Conservation (phyloP, 2,113 vertebrate genomes). For the Charina bottae region DNA sequence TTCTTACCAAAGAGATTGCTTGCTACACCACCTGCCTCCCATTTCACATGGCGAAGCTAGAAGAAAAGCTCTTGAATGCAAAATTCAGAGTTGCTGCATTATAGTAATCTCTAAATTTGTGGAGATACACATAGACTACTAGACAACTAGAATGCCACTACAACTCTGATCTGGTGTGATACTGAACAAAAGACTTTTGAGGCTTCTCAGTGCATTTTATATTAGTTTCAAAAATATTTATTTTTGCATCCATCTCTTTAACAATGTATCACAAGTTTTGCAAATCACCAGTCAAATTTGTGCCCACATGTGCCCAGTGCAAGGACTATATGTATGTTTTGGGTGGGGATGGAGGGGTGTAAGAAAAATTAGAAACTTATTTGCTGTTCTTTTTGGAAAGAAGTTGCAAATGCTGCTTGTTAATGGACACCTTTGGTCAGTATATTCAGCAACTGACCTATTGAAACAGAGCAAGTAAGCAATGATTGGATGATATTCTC, state of each 20-base stretch:
- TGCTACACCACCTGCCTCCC: not conserved
- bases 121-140: not conserved
- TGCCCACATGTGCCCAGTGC: not conserved
- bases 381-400: not conserved
- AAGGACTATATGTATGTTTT: not conserved
- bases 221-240: not conserved
- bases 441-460: not conserved
- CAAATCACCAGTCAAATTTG: not conserved
- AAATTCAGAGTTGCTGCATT: not conserved
- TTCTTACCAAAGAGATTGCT: not conserved
- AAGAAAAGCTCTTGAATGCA: not conserved
- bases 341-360: not conserved
- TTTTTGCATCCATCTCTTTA: not conserved
- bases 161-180: not conserved
- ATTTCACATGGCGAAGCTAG: not conserved
- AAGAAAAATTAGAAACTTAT: not conserved
- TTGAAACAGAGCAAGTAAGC: not conserved
- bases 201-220: not conserved
- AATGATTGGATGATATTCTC: not conserved
- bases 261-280: not conserved
- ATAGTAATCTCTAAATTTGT: not conserved
- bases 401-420: not conserved
- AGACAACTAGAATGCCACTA: not conserved
- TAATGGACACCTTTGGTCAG: not conserved
- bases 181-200: not conserved